Evolutionary conservation across 2,888 invertebrate genomes (phyloP).

Genomic region (Imbricaverruca yamaguchii): DNA sequence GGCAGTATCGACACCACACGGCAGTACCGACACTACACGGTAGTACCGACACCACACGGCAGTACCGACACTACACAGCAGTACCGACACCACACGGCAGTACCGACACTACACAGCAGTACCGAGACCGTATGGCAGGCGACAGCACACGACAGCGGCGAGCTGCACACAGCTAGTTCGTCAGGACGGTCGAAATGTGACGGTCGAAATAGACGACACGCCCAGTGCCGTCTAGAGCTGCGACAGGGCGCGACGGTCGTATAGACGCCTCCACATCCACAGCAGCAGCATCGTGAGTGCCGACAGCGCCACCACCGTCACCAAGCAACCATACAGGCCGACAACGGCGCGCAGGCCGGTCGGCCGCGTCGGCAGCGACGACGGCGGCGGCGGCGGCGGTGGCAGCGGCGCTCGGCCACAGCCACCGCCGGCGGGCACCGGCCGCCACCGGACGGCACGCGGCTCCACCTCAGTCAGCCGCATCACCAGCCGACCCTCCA

Average conservation of each 20-base stretch:
- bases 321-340: neutral
- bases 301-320: neutral
- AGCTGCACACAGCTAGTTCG: no score
- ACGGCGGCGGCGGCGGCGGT: neutral
- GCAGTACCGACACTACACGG: no score
- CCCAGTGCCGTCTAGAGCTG: no score
- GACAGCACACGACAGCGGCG: no score
- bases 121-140: no score
- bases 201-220: no score
- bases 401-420: neutral
- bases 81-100: no score
- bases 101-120: no score
- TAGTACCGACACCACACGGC: no score
- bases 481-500: constrained; percentile 6
- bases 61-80: no score
- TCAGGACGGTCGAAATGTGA: no score
- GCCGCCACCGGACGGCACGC: neutral
- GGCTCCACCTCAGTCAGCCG: neutral
- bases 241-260: neutral
- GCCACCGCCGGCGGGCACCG: neutral
- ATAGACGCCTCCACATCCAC: neutral
- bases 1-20: no score
- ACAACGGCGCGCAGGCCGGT: neutral
- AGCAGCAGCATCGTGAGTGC: neutral
- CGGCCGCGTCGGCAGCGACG: neutral